A percentile compares a stretch with the other conserved stretches of the same genome.
phyloP scores from a whole-genome alignment of 2,888 invertebrate species.

The Pteria penguin region DNA sequence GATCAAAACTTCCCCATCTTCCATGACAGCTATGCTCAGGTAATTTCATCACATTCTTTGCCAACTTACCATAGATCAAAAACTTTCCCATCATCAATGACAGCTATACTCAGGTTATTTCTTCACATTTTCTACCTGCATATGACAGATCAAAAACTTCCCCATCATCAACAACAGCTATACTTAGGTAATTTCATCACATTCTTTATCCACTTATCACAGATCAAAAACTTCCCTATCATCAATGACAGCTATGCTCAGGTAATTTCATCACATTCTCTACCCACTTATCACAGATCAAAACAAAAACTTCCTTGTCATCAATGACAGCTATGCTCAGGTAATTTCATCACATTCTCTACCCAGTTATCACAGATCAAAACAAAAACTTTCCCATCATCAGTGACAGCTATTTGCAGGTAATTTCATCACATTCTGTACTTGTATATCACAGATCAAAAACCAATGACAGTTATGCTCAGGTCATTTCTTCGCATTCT shows the following conservation, averaged over 20 bases:
- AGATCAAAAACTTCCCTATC: conserved; percentile 76
- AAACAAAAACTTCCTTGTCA: conserved; percentile 77
- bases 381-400: conserved; percentile 77
- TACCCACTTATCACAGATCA: conserved; percentile 69
- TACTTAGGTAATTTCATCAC: conserved; percentile 76
- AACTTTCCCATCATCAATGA: conserved; percentile 78
- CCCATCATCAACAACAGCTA: conserved; percentile 76
- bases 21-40: conserved; percentile 77
- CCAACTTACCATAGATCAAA: too few relatives aligned
- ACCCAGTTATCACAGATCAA: conserved; percentile 70
- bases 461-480: conserved; percentile 76
- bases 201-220: conserved; percentile 67
- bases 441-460: conserved; percentile 69
- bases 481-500: conserved; percentile 71
- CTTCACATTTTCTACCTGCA: too few relatives aligned
- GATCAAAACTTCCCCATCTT: conserved; percentile 77
- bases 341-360: conserved; percentile 68
- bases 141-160: too few relatives aligned
- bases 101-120: conserved; percentile 75
- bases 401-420: conserved; percentile 77
- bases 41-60: too few relatives aligned
- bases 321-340: conserved; percentile 77
- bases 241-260: conserved; percentile 77
- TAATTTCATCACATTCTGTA: conserved; percentile 65
- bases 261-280: conserved; percentile 70